A percentile compares a stretch with the other conserved stretches of the same genome.
phyloP scores from a whole-genome alignment of 2,888 invertebrate species.

The Aporophyla nigra region DNA sequence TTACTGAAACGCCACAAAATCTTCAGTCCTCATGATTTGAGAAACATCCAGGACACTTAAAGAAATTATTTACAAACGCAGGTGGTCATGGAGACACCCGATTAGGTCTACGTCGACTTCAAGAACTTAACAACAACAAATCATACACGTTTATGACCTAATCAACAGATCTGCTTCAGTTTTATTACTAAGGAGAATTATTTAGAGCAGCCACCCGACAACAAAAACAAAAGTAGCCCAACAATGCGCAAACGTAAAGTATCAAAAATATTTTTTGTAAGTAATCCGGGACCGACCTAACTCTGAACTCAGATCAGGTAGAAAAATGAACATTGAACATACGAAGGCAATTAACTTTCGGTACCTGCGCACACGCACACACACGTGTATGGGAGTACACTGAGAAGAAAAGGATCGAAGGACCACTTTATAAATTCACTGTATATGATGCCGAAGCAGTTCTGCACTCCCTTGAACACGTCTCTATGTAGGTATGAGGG shows the following conservation, averaged over 20 bases:
- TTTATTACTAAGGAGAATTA: constrained; percentile 53
- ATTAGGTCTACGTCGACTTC: background rate
- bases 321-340: constrained; percentile 88
- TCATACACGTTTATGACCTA: constrained; percentile 54
- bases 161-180: constrained; percentile 26
- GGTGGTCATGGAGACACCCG: background rate
- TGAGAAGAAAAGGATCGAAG: constrained; percentile 25
- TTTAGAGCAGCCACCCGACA: constrained; percentile 35
- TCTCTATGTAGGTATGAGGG: background rate
- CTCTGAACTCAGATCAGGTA: constrained; percentile 82
- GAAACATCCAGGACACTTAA: constrained; percentile 8
- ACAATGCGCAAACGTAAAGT: constrained; percentile 62
- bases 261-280: constrained; percentile 64
- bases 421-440: constrained; percentile 9
- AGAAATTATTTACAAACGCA: background rate
- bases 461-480: too few relatives aligned
- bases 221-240: constrained; percentile 52
- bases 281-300: constrained; percentile 70
- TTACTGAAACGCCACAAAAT: background rate
- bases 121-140: constrained; percentile 26
- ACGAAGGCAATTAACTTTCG: constrained; percentile 90
- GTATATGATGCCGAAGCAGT: background rate
- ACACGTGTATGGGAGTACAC: constrained; percentile 57
- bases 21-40: background rate
- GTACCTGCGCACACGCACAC: constrained; percentile 85